These are phyloP conservation scores for Pycnonotus jocosus DNA, from an alignment of 2,113 vertebrate species.

Conservation along the genomic window DNA sequence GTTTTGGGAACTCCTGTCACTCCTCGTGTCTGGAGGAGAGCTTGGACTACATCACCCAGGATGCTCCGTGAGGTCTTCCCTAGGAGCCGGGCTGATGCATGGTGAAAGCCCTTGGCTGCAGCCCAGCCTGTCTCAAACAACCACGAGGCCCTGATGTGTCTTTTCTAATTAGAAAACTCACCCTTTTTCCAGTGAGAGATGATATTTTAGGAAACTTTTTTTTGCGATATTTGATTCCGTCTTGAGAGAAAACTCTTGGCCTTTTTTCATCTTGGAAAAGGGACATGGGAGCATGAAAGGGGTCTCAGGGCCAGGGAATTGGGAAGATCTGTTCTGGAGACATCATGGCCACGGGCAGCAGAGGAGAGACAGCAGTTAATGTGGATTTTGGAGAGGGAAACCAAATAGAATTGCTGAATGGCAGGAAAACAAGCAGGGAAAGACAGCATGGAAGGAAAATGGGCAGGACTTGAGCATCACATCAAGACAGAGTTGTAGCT, in stretches of 20 bases:
- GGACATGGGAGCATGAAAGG: not conserved
- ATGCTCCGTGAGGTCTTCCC: not conserved
- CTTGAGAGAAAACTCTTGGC: not conserved
- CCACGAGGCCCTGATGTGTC: not conserved
- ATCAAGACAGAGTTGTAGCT: not conserved
- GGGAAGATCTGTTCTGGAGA: not conserved
- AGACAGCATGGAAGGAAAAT: not conserved
- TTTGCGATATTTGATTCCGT: not conserved
- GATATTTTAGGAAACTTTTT: conserved; percentile 1
- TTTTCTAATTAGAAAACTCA: not conserved
- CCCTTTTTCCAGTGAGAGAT: not conserved
- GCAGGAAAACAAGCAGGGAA: not conserved
- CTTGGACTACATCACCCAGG: not conserved
- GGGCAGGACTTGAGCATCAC: not conserved
- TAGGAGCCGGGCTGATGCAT: not conserved
- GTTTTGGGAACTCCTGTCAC: not conserved
- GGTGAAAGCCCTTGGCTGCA: not conserved
- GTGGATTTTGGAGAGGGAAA: not conserved
- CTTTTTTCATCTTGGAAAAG: not conserved
- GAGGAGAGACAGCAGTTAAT: not conserved
- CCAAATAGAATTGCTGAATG: not conserved
- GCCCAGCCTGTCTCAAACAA: not conserved
- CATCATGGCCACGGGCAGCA: not conserved
- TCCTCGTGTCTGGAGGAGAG: not conserved
- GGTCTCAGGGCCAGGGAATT: not conserved